Conservation (phyloP, 2,113 vertebrate genomes). For the Xiphorhynchus elegans region DNA sequence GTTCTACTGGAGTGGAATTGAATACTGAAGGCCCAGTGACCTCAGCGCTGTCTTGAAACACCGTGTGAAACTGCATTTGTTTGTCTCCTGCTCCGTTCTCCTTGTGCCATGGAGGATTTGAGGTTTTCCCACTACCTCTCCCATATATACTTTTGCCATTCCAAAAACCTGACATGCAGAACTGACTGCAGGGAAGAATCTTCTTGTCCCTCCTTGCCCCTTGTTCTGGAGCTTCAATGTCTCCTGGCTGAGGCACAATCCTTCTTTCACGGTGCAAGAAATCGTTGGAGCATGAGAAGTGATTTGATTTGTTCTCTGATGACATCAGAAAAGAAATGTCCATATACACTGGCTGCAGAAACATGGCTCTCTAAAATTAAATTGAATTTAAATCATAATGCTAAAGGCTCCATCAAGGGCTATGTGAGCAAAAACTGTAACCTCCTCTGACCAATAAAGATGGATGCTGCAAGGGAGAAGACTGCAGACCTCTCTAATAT, state of each 20-base stretch:
- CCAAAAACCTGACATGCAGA: not conserved
- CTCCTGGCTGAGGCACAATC: not conserved
- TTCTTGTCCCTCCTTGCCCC: not conserved
- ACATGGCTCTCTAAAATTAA: not conserved
- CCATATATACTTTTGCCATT: not conserved
- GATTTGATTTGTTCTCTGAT: not conserved
- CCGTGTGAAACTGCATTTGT: not conserved
- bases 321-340: not conserved
- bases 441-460: not conserved
- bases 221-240: not conserved
- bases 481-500: not conserved
- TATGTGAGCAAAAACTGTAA: not conserved
- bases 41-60: not conserved
- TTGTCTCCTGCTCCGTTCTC: not conserved
- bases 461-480: not conserved
- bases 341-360: not conserved
- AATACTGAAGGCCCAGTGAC: slow-evolving; percentile 57
- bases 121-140: slow-evolving; percentile 23
- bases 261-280: not conserved
- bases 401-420: not conserved
- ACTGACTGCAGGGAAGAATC: not conserved
- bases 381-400: not conserved
- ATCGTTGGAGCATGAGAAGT: not conserved
- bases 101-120: not conserved
- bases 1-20: slow-evolving; percentile 82